A percentile compares a stretch with the other conserved stretches of the same genome.
These are phyloP conservation scores for Narcine bancroftii DNA, from an alignment of 2,113 vertebrate genomes.

Conservation along the genomic window DNA sequence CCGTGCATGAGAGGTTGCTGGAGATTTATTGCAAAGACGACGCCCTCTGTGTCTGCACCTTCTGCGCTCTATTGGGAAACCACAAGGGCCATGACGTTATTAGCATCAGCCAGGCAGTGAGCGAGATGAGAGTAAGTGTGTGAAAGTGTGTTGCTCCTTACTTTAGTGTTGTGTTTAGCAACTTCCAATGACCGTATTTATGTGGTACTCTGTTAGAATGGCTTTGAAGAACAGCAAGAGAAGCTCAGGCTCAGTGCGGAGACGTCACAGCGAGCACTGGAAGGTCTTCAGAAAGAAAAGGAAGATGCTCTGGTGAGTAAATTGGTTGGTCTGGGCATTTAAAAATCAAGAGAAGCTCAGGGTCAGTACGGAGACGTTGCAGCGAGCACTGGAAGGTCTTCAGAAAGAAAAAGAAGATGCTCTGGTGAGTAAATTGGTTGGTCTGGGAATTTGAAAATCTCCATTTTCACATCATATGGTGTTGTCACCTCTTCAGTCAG, in stretches of 20 bases:
- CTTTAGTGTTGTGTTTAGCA: not conserved
- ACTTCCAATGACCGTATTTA: not conserved
- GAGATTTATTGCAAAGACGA: conserved; percentile 36
- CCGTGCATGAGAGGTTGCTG: not conserved
- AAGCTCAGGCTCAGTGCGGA: not conserved
- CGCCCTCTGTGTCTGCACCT: conserved; percentile 21
- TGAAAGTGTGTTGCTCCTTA: not conserved
- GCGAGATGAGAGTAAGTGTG: conserved; percentile 53
- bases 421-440: not conserved
- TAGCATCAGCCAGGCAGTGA: conserved; percentile 43
- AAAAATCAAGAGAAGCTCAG: not conserved
- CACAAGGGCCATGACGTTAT: conserved; percentile 18
- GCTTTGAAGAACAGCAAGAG: not conserved
- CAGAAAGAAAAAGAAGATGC: conserved; percentile 16
- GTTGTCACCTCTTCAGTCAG: no score
- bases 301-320: conserved; percentile 8
- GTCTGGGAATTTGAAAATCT: not conserved
- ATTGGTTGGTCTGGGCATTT: not conserved
- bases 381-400: not conserved
- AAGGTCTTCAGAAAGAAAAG: conserved; percentile 11
- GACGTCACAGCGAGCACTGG: not conserved
- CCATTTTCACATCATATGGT: no score
- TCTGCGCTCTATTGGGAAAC: conserved; percentile 26
- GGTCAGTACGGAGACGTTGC: not conserved
- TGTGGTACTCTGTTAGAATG: not conserved